Evolutionary conservation across 2,888 invertebrate species (phyloP), one percentile per base, ranked within the genome.

Genomic region (Drosophila basisetae): DNA sequence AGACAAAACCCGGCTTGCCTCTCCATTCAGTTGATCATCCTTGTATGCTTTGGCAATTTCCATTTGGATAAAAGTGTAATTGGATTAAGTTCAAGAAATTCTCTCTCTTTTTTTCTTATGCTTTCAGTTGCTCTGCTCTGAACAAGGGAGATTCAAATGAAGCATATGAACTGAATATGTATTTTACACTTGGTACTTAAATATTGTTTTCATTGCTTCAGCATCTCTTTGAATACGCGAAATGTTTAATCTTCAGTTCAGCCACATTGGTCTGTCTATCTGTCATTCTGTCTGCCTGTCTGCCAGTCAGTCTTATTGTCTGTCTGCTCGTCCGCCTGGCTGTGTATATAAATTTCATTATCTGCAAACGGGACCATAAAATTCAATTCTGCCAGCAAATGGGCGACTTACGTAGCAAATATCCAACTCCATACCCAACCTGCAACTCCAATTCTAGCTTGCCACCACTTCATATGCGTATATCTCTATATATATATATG

Each of bases 331-430:
- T 13, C 41, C 16, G 30, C 33, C 64, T 35, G 37, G 56, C 61
- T 67, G 31, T 65, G 53, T 68, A 55, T 73, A 84, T 82, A 87
- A 82, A 87, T 89, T 85, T 89, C 88, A 89, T 85, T 85, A 85
- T 84, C 90, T 89, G 85, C 80, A 76, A 85, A 85, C 83, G 84
- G 83, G 90, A 65, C 72, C 88, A 76, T 89, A 82, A 87, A 85
- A 85, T 70, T 80, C 89, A 78, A 76, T 84, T 87, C 68, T 68
- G 63, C 63, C 59, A 74, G 69, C 73, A 72, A 68, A 73, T 66
- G 63, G 50, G 43, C 63, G 35, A 60, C 59, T 25, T 39, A 52
- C 43, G 60, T 35, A 50, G 68, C 68, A 28, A 52, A 37, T 18
- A 49, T 43, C n/a, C 43, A 54, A 31, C 65, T 61, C 33, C 53